Percentiles rank a stretch among this genome's conserved stretches.
Conservation (phyloP, 2,888 invertebrate genomes). For the Lacanobia wlatinum region DNA sequence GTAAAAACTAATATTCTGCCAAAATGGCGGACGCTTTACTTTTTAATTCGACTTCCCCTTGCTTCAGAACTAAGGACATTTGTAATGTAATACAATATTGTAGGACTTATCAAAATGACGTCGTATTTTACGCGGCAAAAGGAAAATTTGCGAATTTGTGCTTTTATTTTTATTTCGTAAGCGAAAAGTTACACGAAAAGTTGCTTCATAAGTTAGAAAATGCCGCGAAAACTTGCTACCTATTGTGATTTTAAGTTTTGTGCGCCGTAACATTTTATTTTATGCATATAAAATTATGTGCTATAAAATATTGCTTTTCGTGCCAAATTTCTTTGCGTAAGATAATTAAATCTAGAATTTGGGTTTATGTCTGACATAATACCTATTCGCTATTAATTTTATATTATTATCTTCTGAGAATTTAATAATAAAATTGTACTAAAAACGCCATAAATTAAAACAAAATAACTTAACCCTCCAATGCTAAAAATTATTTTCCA, state of each 20-base stretch:
- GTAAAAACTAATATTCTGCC: slow-evolving; percentile 59
- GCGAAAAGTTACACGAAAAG: slow-evolving; percentile 30
- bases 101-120: slow-evolving; percentile 46
- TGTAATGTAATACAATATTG: slow-evolving; percentile 56
- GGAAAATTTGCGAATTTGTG: slow-evolving; percentile 41
- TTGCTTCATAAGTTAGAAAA: slow-evolving; percentile 29
- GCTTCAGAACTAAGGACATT: slow-evolving; percentile 44
- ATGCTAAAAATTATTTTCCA: slow-evolving; percentile 9
- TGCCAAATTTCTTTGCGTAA: slow-evolving; percentile 40
- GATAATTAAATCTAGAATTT: slow-evolving; percentile 34
- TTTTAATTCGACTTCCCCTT: slow-evolving; percentile 52
- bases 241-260: slow-evolving; percentile 37
- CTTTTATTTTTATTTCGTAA: slow-evolving; percentile 31
- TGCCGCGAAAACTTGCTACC: slow-evolving; percentile 23
- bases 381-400: neutral
- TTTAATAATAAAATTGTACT: neutral
- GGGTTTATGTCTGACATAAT: slow-evolving; percentile 33
- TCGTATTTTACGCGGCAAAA: slow-evolving; percentile 34
- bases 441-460: neutral
- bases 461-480: slow-evolving; percentile 8
- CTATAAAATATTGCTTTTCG: slow-evolving; percentile 33
- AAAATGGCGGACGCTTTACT: slow-evolving; percentile 45
- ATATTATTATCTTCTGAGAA: neutral
- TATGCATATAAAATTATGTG: slow-evolving; percentile 40
- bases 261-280: slow-evolving; percentile 27